These are phyloP conservation scores for Xestoiulus laeticollis DNA, from an alignment of 2,888 invertebrate species.

Conservation along the genomic window DNA sequence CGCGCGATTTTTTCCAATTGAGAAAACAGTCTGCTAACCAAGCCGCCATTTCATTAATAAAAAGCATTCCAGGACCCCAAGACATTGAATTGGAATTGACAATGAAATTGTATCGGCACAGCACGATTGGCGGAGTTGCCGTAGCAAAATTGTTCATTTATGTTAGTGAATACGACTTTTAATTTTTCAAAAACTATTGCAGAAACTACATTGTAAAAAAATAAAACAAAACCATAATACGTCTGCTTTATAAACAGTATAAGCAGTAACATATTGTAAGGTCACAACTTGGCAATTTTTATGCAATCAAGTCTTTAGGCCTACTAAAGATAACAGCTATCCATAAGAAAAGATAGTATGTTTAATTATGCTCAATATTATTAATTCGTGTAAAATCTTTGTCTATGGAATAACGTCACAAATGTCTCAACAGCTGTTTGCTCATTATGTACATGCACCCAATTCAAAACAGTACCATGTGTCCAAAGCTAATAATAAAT, in stretches of 20 bases:
- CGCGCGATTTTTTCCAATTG: conserved; percentile 61
- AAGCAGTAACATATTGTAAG: not conserved
- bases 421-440: too few relatives aligned
- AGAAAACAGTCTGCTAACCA: conserved; percentile 71
- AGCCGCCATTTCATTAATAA: conserved; percentile 79
- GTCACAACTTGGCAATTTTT: too few relatives aligned
- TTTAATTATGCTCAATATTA: too few relatives aligned
- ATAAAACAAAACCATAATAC: not conserved
- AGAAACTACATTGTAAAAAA: not conserved
- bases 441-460: too few relatives aligned
- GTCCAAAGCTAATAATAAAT: too few relatives aligned
- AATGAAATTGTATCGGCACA: conserved; percentile 82
- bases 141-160: conserved; percentile 85
- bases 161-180: conserved; percentile 85
- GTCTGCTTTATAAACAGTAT: not conserved
- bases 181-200: conserved; percentile 59
- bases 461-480: too few relatives aligned
- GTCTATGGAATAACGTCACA: too few relatives aligned
- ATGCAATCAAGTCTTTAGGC: not conserved
- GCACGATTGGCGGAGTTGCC: conserved; percentile 80
- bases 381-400: not conserved
- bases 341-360: too few relatives aligned
- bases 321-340: too few relatives aligned
- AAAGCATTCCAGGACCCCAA: conserved; percentile 84
- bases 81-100: conserved; percentile 86